Evolutionary conservation across 2,797 vertebrate genomes (phyloP), one percentile per base, ranked within the genome.

Genomic region (Cynopterus sphinx): DNA sequence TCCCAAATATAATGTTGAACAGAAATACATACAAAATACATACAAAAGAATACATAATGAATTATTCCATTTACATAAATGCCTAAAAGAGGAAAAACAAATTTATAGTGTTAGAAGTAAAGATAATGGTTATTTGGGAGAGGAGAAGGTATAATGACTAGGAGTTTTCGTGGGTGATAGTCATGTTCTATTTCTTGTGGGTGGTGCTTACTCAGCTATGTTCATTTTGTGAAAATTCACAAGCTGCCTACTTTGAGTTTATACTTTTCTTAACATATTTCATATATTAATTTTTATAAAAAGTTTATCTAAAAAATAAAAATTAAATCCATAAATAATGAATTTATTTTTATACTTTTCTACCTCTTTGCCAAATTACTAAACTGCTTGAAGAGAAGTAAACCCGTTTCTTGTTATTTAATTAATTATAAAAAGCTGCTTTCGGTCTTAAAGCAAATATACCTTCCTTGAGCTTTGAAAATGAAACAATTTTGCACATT

Each of bases 401-500:
- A 17, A 26, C 7, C 26, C 81, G 9, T 59, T 33, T 70, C 41
- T 53, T 53, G 33, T 88, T 49, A 19, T 65, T 57, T 91, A 49
- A 46, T 68, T 83, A 17, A 0, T 87, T 79, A 59, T 93, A 68
- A 63, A 71, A 89, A 75, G 61, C 12, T 70, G 0, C n/a, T 65
- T 86, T 75, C 31, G 1, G 28, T 81, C 55, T 92, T 81, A 81
- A 68, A 57, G 81, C 39, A 91, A 91, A 49, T 74, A 55, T 61
- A 39, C 63, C 36, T 87, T 92, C 68, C 31, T 83, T 73, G 33
- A 68, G 33, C 31, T 61, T 43, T 78, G 81, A 90, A 88, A 94
- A 78, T 78, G n/a, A 88, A 88, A 70, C n/a, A 77, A 73, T 24
- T 95, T 89, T 86, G 26, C 28, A 61, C 17, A 63, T n/a, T 88